A percentile compares a stretch with the other conserved stretches of the same genome.
These are phyloP conservation scores for Lamproptera curius DNA, from an alignment of 2,888 invertebrate genomes.

Conservation along the genomic window DNA sequence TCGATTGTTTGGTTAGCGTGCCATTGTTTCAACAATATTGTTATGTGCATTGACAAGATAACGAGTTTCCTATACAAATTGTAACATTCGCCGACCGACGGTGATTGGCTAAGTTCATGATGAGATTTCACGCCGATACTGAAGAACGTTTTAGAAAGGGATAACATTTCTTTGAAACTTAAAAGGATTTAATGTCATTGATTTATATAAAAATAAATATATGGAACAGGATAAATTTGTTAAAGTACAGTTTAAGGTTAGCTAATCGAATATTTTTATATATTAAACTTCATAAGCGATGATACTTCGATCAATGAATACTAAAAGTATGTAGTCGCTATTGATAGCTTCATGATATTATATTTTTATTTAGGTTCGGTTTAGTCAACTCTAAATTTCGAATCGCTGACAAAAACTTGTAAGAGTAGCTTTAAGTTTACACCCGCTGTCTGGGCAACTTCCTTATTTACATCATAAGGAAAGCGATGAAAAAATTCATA, in stretches of 20 bases:
- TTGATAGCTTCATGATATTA: too few relatives aligned
- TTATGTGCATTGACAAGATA: constrained; percentile 44
- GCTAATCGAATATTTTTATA: too few relatives aligned
- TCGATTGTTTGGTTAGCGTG: constrained; percentile 53
- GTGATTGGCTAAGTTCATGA: constrained; percentile 17
- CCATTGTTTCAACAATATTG: constrained; percentile 45
- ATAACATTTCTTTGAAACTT: neutral
- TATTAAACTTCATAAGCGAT: too few relatives aligned
- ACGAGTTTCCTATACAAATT: constrained; percentile 39
- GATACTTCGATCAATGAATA: too few relatives aligned
- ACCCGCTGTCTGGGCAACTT: constrained; percentile 39
- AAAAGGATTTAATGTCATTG: too few relatives aligned
- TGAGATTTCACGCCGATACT: constrained; percentile 13
- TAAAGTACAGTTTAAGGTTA: too few relatives aligned
- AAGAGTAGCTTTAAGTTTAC: constrained; percentile 25
- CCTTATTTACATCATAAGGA: constrained; percentile 54
- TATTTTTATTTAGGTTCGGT: too few relatives aligned
- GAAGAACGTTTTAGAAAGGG: constrained; percentile 5
- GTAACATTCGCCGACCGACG: constrained; percentile 19
- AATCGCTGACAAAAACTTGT: constrained; percentile 30
- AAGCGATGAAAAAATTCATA: constrained; percentile 63
- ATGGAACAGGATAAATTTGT: too few relatives aligned
- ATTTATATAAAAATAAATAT: neutral
- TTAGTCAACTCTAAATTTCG: constrained; percentile 1
- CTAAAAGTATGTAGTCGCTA: too few relatives aligned